Conservation (phyloP, 2,888 invertebrate genomes). For the Heliconius sara region DNA sequence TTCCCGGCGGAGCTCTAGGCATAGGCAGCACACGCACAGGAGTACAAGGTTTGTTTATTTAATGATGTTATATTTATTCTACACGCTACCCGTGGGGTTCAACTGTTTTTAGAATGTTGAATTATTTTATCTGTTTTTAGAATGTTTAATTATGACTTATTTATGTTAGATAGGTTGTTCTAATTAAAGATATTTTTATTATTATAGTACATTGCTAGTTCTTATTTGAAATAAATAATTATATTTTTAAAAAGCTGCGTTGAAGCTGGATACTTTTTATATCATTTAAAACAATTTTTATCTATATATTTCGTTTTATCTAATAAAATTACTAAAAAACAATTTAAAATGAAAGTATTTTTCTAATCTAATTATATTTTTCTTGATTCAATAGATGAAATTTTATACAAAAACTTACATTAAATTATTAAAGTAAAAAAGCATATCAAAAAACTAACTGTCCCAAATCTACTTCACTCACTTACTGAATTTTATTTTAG, state of each 20-base stretch:
- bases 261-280: too few species aligned
- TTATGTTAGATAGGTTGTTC: background rate
- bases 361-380: background rate
- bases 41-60: slow-evolving; percentile 84
- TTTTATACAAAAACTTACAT: background rate
- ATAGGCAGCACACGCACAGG: slow-evolving; percentile 85
- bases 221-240: background rate
- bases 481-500: slow-evolving; percentile 8
- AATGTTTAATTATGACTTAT: background rate
- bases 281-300: too few species aligned
- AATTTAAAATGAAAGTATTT: too few species aligned
- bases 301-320: too few species aligned
- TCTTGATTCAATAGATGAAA: background rate
- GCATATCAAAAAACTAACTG: background rate
- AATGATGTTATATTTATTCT: slow-evolving; percentile 35
- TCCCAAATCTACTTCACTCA: background rate
- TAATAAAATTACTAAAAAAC: too few species aligned
- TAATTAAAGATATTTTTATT: background rate
- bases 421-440: background rate
- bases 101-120: slow-evolving; percentile 5
- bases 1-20: slow-evolving; percentile 88
- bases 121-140: background rate
- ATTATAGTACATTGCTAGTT: background rate
- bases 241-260: background rate
- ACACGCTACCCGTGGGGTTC: slow-evolving; percentile 1